These are phyloP conservation scores for Malthinus flaveolus DNA, from an alignment of 2,888 invertebrate genomes.

Conservation along the genomic window DNA sequence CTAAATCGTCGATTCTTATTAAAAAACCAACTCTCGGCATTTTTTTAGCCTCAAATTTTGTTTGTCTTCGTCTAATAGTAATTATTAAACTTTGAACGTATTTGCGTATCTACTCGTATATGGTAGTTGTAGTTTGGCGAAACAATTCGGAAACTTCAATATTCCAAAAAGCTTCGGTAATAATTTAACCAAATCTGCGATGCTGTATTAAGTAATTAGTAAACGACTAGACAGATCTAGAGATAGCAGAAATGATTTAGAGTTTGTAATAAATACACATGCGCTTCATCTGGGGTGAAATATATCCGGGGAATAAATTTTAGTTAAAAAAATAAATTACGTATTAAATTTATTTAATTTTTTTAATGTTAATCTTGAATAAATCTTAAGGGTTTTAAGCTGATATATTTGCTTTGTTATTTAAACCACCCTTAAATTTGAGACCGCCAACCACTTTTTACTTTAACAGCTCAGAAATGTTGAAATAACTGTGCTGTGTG, in stretches of 20 bases:
- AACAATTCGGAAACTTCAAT: slow-evolving; percentile 2
- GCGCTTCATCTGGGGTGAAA: slow-evolving; percentile 40
- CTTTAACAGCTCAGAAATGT: no score
- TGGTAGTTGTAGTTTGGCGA: not conserved
- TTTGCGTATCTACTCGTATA: no score
- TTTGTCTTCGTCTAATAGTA: no score
- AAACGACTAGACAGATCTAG: slow-evolving; percentile 48
- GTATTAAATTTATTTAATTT: slow-evolving; percentile 4
- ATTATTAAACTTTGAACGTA: not conserved
- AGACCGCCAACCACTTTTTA: no score
- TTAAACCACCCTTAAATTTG: no score
- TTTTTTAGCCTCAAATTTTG: no score
- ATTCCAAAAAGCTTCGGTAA: slow-evolving; percentile 4
- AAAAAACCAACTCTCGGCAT: no score
- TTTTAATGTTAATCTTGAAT: not conserved
- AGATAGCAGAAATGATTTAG: slow-evolving; percentile 48
- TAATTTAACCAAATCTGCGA: slow-evolving; percentile 14
- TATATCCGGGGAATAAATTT: slow-evolving; percentile 35
- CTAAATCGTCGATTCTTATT: not conserved
- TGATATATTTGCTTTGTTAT: no score
- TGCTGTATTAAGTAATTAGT: slow-evolving; percentile 47
- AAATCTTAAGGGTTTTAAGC: not conserved
- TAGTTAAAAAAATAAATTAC: slow-evolving; percentile 13
- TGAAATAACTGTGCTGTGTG: no score
- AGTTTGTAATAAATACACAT: slow-evolving; percentile 46